Evolutionary conservation across 2,888 invertebrate species (phyloP).

Genomic region (Xestia c-nigrum): DNA sequence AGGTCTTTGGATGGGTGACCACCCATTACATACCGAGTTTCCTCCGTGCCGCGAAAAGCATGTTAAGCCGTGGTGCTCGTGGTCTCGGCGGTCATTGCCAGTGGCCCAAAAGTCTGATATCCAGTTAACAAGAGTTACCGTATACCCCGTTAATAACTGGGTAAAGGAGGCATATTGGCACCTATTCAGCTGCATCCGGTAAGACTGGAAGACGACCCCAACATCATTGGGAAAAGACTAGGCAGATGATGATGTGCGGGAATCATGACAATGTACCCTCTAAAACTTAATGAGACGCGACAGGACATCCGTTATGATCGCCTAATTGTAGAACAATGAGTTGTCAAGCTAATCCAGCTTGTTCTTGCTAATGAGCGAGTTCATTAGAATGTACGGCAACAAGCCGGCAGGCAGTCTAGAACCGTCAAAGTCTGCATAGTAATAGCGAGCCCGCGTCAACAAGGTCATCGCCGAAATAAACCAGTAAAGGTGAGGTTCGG

Average conservation of each 20-base stretch:
- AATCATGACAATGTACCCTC: not conserved
- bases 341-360: constrained; percentile 15
- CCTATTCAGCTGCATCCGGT: not conserved
- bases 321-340: constrained; percentile 46
- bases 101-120: no score
- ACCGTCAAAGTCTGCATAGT: constrained; percentile 24
- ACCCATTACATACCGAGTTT: no score
- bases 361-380: constrained; percentile 30
- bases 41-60: no score
- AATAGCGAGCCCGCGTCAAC: constrained; percentile 15
- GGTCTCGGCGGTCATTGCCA: no score
- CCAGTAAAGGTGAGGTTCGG: constrained; percentile 20
- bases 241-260: not conserved
- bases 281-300: constrained; percentile 9
- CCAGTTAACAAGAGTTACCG: no score
- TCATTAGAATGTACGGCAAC: constrained; percentile 31
- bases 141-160: no score
- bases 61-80: no score
- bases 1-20: not conserved
- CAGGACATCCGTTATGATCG: constrained; percentile 46
- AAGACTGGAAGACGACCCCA: not conserved
- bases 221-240: not conserved
- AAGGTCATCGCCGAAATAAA: constrained; percentile 45
- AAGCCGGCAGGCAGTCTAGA: constrained; percentile 39
- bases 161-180: not conserved